Evolutionary conservation across 23 tunicate species (phyloP), one percentile per base, ranked within the genome.

Genomic region (Pegea sp.): DNA sequence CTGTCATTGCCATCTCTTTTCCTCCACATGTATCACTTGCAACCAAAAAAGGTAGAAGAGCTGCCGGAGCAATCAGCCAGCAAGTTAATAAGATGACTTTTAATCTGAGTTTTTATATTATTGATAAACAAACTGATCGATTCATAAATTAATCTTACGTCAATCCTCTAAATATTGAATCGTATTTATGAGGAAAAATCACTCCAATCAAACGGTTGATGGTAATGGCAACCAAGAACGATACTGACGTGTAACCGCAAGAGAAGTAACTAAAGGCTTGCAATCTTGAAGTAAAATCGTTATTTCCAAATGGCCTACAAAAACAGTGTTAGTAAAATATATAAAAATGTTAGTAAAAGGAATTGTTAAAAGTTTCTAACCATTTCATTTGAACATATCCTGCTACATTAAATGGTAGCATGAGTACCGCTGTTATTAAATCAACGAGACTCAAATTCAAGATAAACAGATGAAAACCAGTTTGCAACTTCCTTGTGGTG

Each of bases 371-470:
- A n/a, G n/a, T n/a, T n/a, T n/a, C 74, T 65, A 64, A 80, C 98
- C 98, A 90, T 31, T 49, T 48, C 67, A 68, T 67, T 68, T 77
- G 84, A 13, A 74, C 64, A 42, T 90, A 90, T 50, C 98, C 98
- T 0, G 89, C 90, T 31, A 90, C 55, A 49, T 77, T 80, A 27
- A 90, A 71, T 4, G 98, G 98, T 34, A 90, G 57, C 98, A 90
- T 90, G 1, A 70, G 57, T 30, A 56, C 22, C n/a, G 98, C 76
- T 2, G 93, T 81, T 11, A 65, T 32, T 26, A 81, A 71, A 49
- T 86, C 97, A 8, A 87, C 66, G n/a, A 87, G 33, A 21, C 91
- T 71, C 3, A 87, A 38, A 43, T 87, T 87, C 29, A 87, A 70
- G 49, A 87, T 75, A 24, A 87, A 70, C 3, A 65, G 34, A 49